phyloP scores from a whole-genome alignment of 1,140 invertebrate genomes.

The Philopotamus ludificatus region DNA sequence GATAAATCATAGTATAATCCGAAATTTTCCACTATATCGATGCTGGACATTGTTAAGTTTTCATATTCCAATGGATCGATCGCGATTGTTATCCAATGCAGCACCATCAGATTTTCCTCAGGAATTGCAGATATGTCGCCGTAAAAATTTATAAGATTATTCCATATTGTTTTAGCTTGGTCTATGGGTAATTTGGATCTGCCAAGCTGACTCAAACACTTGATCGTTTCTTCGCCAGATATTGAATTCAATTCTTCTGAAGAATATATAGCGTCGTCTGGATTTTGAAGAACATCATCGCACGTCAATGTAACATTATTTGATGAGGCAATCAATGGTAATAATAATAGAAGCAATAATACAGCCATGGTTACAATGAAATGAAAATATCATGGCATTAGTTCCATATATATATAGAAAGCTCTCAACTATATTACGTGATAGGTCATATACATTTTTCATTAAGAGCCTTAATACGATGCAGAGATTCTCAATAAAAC shows the following conservation, averaged over 20 bases:
- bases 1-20: conserved; percentile 51
- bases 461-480: no score
- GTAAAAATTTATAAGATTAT: conserved; percentile 44
- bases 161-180: conserved; percentile 49
- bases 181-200: conserved; percentile 42
- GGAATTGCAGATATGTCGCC: conserved; percentile 48
- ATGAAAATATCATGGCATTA: no score
- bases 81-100: conserved; percentile 53
- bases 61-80: conserved; percentile 49
- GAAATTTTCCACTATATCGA: conserved; percentile 55
- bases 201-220: conserved; percentile 47
- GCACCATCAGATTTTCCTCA: conserved; percentile 46
- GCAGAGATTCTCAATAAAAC: no score
- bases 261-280: conserved; percentile 39
- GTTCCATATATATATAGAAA: no score
- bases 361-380: no score
- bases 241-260: conserved; percentile 45
- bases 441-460: no score
- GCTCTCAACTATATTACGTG: no score
- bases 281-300: conserved; percentile 43
- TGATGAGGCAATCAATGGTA: not conserved
- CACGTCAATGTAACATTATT: conserved; percentile 2
- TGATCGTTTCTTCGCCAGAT: conserved; percentile 44
- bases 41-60: conserved; percentile 52
- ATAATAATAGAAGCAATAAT: not conserved